Percentiles rank a stretch among this genome's conserved stretches.
Conservation (phyloP, 2,113 vertebrate species). For the Strix uralensis region DNA sequence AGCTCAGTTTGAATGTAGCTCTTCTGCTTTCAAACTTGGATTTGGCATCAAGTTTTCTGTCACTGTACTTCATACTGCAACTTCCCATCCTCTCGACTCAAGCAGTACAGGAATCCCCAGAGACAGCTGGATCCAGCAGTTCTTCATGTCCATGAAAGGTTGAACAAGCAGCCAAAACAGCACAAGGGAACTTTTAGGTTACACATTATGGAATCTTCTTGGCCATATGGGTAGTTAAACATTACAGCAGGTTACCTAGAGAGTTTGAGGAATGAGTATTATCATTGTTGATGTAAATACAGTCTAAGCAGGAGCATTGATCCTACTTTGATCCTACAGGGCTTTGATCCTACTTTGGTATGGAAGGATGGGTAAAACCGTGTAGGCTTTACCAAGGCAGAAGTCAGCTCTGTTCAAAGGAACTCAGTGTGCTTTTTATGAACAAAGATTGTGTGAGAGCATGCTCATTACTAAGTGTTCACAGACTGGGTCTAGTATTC, state of each 20-base stretch:
- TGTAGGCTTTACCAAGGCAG: background rate
- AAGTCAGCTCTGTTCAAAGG: background rate
- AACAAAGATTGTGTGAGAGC: background rate
- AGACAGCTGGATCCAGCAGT: background rate
- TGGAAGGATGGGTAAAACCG: background rate
- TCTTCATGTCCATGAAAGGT: background rate
- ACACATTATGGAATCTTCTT: background rate
- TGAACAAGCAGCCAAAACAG: background rate
- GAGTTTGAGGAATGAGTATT: background rate
- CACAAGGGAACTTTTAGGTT: background rate
- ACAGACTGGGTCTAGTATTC: background rate
- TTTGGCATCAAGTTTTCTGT: background rate
- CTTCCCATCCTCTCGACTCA: background rate
- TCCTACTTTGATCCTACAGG: background rate
- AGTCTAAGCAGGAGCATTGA: background rate
- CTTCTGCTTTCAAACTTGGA: background rate
- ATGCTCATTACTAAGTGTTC: background rate
- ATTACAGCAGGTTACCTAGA: background rate
- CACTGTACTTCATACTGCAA: background rate
- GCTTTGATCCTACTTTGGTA: background rate
- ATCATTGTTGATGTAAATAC: background rate
- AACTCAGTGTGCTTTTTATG: background rate
- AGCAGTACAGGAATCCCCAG: background rate
- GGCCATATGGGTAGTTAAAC: background rate
- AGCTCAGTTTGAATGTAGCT: background rate